Base-by-base conservation (phyloP, 2,888 invertebrate species). In the Melipona bicolor region DNA sequence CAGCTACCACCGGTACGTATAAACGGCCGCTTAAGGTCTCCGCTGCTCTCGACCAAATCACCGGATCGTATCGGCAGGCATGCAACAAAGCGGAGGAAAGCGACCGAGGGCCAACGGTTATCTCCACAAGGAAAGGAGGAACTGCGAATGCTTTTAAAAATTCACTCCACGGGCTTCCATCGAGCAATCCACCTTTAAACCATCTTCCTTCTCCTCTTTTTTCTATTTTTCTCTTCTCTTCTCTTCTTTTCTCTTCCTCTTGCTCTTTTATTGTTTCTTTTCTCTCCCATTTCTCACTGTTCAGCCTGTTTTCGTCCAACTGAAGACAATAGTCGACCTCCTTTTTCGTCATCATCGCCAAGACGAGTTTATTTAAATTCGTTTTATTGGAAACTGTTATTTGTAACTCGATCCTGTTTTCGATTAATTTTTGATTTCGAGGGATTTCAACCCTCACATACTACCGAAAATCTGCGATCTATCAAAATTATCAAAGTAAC, bases 31-130 rank as follows among this genome's bases (percentile, higher is more conserved):
- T 86, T 74, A 78, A 80, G 79, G 73, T 70, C 64, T 82, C 43
- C 84, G 61, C 73, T 68, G 74, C 73, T 56, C 73, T 56, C 69
- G 77, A 70, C 79, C 77, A 72, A 86, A 86, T 86, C 85, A 56
- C 71, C 70, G 86, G 86, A 82, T 86, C 82, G 86, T 83, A 86
- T 85, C 86, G 81, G 81, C 65, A 79, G 62, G 69, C 79, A 68
- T 68, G 81, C 78, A 79, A 78, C 83, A 77, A 79, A 79, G 79
- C 85, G 77, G 62, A 74, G 68, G 80, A 74, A 80, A 80, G 73
- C 68, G 84, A 54, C 56, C 74, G 56, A 64, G 80, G 80, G 71
- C 77, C 74, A 84, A 77, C 64, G 85, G 85, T 79, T 84, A 85
- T 85, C 84, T 74, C 64, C 56, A 27, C 59, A 73, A 83, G 72